Conservation (phyloP, 1,140 invertebrate species). For the Drosophila lacteicornis region DNA sequence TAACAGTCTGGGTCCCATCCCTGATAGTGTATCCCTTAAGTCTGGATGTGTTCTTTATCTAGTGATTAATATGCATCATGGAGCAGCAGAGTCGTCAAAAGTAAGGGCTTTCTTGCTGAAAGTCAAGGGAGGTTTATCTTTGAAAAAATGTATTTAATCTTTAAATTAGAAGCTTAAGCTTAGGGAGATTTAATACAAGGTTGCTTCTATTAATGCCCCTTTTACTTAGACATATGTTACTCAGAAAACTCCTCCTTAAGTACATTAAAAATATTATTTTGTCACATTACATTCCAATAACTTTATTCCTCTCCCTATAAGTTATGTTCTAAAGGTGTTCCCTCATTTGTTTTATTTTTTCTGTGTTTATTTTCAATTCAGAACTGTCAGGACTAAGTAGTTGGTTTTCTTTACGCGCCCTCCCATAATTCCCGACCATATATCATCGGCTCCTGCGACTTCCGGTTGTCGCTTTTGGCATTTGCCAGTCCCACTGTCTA, state of each 20-base stretch:
- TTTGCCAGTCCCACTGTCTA: conserved; percentile 60
- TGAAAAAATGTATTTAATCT: no score
- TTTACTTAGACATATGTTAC: no score
- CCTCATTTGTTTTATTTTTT: conserved; percentile 30
- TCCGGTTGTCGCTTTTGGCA: conserved; percentile 63
- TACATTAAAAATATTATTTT: neutral
- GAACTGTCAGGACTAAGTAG: conserved; percentile 13
- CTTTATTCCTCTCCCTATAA: neutral
- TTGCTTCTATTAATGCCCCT: no score
- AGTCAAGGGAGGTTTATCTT: neutral
- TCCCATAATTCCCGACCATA: conserved; percentile 37
- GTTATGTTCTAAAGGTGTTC: conserved; percentile 20
- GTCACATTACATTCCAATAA: neutral
- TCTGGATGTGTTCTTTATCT: conserved; percentile 23
- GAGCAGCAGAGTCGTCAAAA: conserved; percentile 4
- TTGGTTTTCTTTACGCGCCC: conserved; percentile 20
- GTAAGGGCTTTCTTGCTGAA: neutral
- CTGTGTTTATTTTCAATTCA: conserved; percentile 31
- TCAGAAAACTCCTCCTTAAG: neutral
- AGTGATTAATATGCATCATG: conserved; percentile 27
- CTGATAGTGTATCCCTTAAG: neutral
- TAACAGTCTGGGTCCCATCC: conserved; percentile 34
- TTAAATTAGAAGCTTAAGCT: neutral
- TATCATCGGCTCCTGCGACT: conserved; percentile 63
- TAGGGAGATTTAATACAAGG: neutral